phyloP scores from a whole-genome alignment of 2,888 invertebrate species.

The Pelosia muscerda region DNA sequence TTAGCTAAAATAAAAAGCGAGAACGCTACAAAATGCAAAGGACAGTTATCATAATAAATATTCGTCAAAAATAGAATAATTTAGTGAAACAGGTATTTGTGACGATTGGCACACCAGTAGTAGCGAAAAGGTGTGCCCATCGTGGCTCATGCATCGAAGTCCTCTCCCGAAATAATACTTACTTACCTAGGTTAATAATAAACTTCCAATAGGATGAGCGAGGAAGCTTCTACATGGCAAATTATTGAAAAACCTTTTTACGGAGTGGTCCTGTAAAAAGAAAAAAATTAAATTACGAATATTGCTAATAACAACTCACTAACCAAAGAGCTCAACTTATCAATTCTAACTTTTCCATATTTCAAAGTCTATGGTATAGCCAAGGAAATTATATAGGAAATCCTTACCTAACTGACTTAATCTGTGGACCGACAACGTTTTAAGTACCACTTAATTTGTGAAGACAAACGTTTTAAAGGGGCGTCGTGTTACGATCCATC shows the following conservation, averaged over 20 bases:
- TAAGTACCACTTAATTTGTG: slow-evolving; percentile 57
- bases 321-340: slow-evolving; percentile 27
- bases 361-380: slow-evolving; percentile 41
- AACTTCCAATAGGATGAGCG: not conserved
- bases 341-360: slow-evolving; percentile 39
- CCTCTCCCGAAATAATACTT: slow-evolving; percentile 4
- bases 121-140: not conserved
- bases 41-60: not conserved
- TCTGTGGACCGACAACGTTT: slow-evolving; percentile 49
- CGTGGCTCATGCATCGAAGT: not conserved
- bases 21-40: not conserved
- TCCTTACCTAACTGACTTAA: slow-evolving; percentile 42
- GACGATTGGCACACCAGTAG: not conserved
- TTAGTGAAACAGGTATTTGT: not conserved
- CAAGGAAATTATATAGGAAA: slow-evolving; percentile 46
- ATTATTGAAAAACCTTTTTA: not conserved
- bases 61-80: not conserved
- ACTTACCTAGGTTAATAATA: slow-evolving; percentile 3
- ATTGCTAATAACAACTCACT: slow-evolving; percentile 29
- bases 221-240: not conserved
- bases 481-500: slow-evolving; percentile 58
- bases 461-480: slow-evolving; percentile 50
- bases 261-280: too few relatives aligned
- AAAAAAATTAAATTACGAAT: too few relatives aligned
- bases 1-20: not conserved